Conservation (phyloP, 1,140 invertebrate species). For the Tachypleus tridentatus region DNA sequence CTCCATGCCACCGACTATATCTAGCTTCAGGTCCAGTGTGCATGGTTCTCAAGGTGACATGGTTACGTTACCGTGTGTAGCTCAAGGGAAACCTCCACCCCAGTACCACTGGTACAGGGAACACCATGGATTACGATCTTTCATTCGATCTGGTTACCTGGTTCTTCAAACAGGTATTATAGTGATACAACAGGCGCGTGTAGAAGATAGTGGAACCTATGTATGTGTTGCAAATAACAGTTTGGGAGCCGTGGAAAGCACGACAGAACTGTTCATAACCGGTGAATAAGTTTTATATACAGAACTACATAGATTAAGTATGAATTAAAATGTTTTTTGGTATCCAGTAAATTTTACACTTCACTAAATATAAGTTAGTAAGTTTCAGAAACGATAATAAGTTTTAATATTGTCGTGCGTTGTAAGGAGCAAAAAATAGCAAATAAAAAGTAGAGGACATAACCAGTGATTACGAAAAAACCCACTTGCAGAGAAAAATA, state of each 20-base stretch:
- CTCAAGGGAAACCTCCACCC: neutral
- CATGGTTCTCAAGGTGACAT: neutral
- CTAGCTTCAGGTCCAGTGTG: neutral
- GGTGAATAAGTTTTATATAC: conserved; percentile 33
- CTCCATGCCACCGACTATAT: neutral
- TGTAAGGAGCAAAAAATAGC: no score
- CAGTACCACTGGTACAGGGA: neutral
- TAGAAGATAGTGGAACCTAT: conserved; percentile 48
- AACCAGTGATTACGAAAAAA: no score
- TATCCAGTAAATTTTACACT: no score
- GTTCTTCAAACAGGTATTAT: conserved; percentile 19
- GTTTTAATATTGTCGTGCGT: no score
- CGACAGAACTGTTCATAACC: conserved; percentile 59
- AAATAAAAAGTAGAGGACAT: no score
- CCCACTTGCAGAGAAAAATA: no score
- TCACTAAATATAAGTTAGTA: no score
- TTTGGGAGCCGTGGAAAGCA: conserved; percentile 65
- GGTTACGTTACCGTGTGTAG: neutral
- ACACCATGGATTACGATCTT: neutral
- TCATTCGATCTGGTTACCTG: conserved; percentile 7
- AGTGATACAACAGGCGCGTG: conserved; percentile 18
- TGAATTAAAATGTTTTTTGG: no score
- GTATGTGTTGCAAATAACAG: conserved; percentile 79
- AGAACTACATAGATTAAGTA: no score
- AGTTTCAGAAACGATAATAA: no score